phyloP scores from a whole-genome alignment of 1,140 invertebrate species.

The Leptinotarsa texana region DNA sequence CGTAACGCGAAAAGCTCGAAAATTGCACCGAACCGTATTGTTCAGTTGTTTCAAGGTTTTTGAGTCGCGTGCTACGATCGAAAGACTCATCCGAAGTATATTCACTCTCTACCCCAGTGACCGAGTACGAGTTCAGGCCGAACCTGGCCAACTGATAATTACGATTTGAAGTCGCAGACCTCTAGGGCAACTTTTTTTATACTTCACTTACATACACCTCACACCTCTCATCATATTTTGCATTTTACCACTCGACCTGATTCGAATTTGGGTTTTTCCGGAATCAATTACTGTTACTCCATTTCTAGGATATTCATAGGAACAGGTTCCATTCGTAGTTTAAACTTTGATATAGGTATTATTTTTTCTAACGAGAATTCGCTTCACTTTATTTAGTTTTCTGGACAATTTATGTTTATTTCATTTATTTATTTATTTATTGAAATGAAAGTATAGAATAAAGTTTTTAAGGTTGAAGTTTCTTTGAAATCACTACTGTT shows the following conservation, averaged over 20 bases:
- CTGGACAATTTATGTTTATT: too few species aligned
- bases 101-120: constrained; percentile 13
- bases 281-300: not conserved
- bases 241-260: not conserved
- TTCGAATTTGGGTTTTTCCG: not conserved
- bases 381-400: too few species aligned
- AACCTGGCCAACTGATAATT: constrained; percentile 2
- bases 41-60: not conserved
- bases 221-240: not conserved
- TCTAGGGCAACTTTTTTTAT: not conserved
- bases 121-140: constrained; percentile 7
- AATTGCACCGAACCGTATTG: not conserved
- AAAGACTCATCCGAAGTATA: not conserved
- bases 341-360: too few species aligned
- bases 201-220: not conserved
- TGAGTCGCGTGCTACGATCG: not conserved
- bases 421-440: too few species aligned
- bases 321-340: too few species aligned
- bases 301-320: too few species aligned
- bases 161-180: not conserved
- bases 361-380: too few species aligned
- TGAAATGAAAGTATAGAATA: too few species aligned
- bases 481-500: too few species aligned
- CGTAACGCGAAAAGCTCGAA: not conserved
- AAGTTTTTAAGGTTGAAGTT: too few species aligned